Evolutionary conservation across 2,113 vertebrate species (phyloP).

Genomic region (Alethe castanea): DNA sequence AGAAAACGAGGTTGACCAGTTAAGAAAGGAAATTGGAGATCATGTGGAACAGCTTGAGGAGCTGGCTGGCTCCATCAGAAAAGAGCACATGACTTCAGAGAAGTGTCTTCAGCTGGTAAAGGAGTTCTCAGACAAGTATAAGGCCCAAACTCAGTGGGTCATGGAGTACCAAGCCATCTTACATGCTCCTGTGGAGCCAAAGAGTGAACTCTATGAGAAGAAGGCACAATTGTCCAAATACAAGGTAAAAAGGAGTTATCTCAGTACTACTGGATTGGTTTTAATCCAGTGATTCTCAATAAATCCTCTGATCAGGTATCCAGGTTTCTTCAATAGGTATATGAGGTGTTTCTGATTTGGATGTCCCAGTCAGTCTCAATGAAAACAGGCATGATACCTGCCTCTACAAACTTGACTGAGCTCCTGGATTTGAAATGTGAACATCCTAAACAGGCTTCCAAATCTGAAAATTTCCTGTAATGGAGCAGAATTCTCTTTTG

Average conservation of each 20-base stretch:
- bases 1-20: conserved; percentile 74
- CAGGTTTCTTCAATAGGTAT: not conserved
- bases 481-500: not conserved
- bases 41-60: conserved; percentile 84
- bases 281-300: not conserved
- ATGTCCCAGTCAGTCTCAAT: not conserved
- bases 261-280: not conserved
- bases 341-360: not conserved
- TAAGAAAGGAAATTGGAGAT: conserved; percentile 80
- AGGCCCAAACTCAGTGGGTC: conserved; percentile 85
- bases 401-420: not conserved
- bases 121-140: conserved; percentile 92
- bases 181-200: conserved; percentile 81
- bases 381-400: not conserved
- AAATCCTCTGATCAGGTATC: not conserved
- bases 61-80: conserved; percentile 81
- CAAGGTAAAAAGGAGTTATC: conserved; percentile 77
- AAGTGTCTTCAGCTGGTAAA: conserved; percentile 85
- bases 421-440: not conserved
- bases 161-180: conserved; percentile 81
- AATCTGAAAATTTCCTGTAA: not conserved
- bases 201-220: conserved; percentile 93
- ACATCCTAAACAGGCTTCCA: not conserved
- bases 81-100: conserved; percentile 84
- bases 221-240: conserved; percentile 94